phyloP scores from a whole-genome alignment of 2,888 invertebrate species.

The Dione juno region DNA sequence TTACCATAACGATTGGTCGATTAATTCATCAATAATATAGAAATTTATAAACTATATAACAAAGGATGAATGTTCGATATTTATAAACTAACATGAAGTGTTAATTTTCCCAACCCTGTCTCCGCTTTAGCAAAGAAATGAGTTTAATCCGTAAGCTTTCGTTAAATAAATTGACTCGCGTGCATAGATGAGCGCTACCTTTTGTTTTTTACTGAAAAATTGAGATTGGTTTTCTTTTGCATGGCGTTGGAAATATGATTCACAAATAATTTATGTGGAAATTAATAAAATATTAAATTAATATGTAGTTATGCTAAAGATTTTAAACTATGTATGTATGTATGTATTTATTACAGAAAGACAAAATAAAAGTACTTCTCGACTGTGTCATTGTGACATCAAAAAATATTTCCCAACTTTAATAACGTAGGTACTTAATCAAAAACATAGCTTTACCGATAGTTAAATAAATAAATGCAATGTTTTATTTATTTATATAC shows the following conservation, averaged over 20 bases:
- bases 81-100: constrained; percentile 25
- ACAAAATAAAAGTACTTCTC: too few species aligned
- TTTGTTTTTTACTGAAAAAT: constrained; percentile 22
- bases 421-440: too few species aligned
- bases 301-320: neutral
- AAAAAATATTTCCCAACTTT: too few species aligned
- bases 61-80: neutral
- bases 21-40: too few species aligned
- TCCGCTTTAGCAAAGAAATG: constrained; percentile 26
- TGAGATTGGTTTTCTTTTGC: constrained; percentile 16
- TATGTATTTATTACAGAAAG: too few species aligned
- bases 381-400: too few species aligned
- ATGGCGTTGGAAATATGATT: neutral
- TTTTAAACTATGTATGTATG: too few species aligned
- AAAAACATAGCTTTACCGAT: too few species aligned
- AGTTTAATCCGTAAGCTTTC: constrained; percentile 35
- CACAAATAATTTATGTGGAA: neutral
- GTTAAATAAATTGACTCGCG: constrained; percentile 35
- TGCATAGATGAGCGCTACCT: constrained; percentile 24
- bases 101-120: constrained; percentile 30
- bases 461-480: too few species aligned
- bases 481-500: too few species aligned
- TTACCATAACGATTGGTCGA: too few species aligned
- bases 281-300: neutral
- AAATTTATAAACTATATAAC: neutral